Evolutionary conservation across 2,888 invertebrate species (phyloP).

Genomic region (Mylabris sibirica): DNA sequence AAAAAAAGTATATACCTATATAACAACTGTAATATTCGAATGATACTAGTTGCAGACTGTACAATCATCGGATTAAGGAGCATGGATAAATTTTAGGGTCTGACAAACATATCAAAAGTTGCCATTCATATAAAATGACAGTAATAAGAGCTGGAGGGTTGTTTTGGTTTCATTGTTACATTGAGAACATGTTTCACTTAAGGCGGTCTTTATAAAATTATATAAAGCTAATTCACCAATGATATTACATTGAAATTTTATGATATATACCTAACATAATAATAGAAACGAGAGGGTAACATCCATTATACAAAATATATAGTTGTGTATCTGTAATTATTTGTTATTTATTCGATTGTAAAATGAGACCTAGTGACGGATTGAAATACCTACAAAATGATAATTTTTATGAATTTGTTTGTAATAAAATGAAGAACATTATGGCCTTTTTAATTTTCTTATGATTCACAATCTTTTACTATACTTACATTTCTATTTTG

Average conservation of each 20-base stretch:
- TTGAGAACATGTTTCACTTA: slow-evolving; percentile 26
- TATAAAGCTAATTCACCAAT: slow-evolving; percentile 31
- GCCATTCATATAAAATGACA: slow-evolving; percentile 39
- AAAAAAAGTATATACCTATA: neutral
- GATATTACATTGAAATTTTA: slow-evolving; percentile 4
- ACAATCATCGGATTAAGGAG: slow-evolving; percentile 36
- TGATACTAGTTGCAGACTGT: slow-evolving; percentile 31
- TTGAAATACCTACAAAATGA: neutral
- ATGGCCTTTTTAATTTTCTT: no score
- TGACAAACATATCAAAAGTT: slow-evolving; percentile 38
- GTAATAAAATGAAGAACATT: no score
- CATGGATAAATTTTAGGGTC: slow-evolving; percentile 31
- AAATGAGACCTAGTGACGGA: neutral
- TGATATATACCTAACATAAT: neutral
- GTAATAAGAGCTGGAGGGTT: slow-evolving; percentile 39
- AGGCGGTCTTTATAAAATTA: slow-evolving; percentile 32
- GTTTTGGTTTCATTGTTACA: slow-evolving; percentile 30
- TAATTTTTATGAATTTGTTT: neutral
- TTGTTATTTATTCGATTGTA: neutral
- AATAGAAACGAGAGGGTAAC: neutral
- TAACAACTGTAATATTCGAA: neutral
- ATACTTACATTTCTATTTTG: no score
- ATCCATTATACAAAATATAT: neutral
- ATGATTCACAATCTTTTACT: no score
- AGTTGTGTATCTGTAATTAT: neutral